These are phyloP conservation scores for Drosophila tani DNA, from an alignment of 1,140 invertebrate genomes.

Conservation along the genomic window DNA sequence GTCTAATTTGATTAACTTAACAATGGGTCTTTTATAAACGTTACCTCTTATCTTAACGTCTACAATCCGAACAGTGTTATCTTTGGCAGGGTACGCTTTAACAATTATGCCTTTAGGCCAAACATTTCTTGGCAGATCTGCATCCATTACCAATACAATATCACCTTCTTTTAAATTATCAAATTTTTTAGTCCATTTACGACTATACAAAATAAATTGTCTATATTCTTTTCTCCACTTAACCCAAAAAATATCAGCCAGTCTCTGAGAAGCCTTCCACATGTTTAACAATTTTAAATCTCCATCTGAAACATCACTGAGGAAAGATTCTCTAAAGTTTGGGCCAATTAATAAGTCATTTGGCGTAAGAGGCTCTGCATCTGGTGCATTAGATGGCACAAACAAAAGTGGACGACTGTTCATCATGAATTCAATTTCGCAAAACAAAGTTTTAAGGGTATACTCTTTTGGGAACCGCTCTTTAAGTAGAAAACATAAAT, in stretches of 20 bases:
- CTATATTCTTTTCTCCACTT: constrained; percentile 11
- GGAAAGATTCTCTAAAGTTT: constrained; percentile 12
- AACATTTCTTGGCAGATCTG: too few species aligned
- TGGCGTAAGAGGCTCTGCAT: constrained; percentile 11
- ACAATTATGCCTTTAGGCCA: too few species aligned
- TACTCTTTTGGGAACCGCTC: background rate
- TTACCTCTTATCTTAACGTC: too few species aligned
- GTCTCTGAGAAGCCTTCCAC: constrained; percentile 17
- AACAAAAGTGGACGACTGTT: constrained; percentile 38
- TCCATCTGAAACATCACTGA: background rate
- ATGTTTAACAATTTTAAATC: constrained; percentile 19
- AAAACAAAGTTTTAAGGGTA: constrained; percentile 3
- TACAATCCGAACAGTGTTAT: too few species aligned
- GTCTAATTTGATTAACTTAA: constrained; percentile 35
- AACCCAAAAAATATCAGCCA: constrained; percentile 3
- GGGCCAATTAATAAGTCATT: constrained; percentile 15
- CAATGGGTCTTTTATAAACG: too few species aligned
- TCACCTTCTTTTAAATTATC: constrained; percentile 3
- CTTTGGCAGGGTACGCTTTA: too few species aligned
- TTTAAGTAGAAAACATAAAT: background rate
- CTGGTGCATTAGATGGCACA: constrained; percentile 44
- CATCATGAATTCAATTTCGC: constrained; percentile 4
- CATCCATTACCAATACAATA: constrained; percentile 22
- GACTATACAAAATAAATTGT: constrained; percentile 7
- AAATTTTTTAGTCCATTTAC: constrained; percentile 13